Evolutionary conservation across 1,140 invertebrate species (phyloP), one percentile per base, ranked within the genome.

Genomic region (Listronotus oregonensis): DNA sequence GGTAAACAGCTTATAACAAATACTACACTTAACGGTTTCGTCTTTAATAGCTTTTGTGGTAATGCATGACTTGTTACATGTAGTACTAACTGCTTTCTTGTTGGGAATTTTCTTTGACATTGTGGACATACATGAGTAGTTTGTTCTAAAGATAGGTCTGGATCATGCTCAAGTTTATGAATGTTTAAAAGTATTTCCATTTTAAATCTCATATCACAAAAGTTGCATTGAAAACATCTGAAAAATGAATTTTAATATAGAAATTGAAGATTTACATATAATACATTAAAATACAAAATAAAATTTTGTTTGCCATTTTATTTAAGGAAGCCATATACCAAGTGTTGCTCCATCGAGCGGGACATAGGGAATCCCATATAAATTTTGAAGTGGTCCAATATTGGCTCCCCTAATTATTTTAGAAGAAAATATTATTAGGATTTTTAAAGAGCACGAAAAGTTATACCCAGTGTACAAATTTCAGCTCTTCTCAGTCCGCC

Each of bases 1-100:
- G 2, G 85, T 81, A 79, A 90, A 91, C 32, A 84, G 77, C 75
- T 89, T 90, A 72, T 87, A 86, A 75, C 89, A 90, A 67, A 85
- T 75, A 6, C 80, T 78, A 76, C 86, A 89, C 75, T 89, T 73
- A 15, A 72, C 64, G 4, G 43, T 62, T 17, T 73, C 66, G 6
- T 66, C 60, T 37, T 72, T 70, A 12, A 47, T 40, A 12, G 63
- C 39, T 34, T 40, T 47, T 70, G 66, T 3, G 66, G 47, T 12
- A 73, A 34, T 9, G 68, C 62, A 27, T 74, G 73, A 7, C 37
- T 57, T n/a, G 63, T 46, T 3, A 73, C 72, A 37, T 75, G 74
- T 44, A 65, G 39, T 7, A 73, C 66, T 11, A 75, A 55, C 56
- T 75, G 69, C 27, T 66, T 66, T 47, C 73, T 66, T 9, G 69